Conservation (phyloP, 2,797 vertebrate genomes). For the Girardinus metallicus region DNA sequence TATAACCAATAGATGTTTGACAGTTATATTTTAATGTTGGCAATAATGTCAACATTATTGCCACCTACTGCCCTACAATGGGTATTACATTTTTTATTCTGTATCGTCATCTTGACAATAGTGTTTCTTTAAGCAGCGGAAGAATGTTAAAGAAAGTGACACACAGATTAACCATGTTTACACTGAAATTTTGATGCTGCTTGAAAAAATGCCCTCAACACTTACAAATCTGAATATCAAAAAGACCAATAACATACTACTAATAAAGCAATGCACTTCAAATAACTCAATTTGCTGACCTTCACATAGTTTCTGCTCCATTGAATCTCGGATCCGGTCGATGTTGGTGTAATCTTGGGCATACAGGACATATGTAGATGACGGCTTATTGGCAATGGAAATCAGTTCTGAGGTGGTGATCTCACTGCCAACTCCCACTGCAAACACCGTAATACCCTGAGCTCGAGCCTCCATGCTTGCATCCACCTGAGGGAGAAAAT, state of each 20-base stretch:
- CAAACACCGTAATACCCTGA: conserved; percentile 80
- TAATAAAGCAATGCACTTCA: background rate
- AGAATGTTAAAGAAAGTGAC: background rate
- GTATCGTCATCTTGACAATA: background rate
- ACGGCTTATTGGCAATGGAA: conserved; percentile 82
- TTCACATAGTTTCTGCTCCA: conserved; percentile 87
- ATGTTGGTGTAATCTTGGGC: conserved; percentile 85
- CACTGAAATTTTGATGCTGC: background rate
- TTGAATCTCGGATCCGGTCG: conserved; percentile 80
- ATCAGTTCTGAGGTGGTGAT: conserved; percentile 83
- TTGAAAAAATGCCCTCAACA: background rate
- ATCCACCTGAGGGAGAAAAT: conserved; percentile 60
- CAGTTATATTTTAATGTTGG: background rate
- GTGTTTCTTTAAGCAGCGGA: background rate
- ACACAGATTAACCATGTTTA: background rate
- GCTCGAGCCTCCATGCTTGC: conserved; percentile 77
- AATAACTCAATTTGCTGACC: conserved; percentile 56
- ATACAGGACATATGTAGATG: conserved; percentile 81
- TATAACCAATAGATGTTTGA: background rate
- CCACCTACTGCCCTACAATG: background rate
- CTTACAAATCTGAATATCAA: background rate
- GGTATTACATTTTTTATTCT: background rate
- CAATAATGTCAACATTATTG: background rate
- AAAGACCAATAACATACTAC: background rate
- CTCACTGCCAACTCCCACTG: conserved; percentile 85